phyloP scores from a whole-genome alignment of 1,140 invertebrate species.

The Zaprionus nigranus region DNA sequence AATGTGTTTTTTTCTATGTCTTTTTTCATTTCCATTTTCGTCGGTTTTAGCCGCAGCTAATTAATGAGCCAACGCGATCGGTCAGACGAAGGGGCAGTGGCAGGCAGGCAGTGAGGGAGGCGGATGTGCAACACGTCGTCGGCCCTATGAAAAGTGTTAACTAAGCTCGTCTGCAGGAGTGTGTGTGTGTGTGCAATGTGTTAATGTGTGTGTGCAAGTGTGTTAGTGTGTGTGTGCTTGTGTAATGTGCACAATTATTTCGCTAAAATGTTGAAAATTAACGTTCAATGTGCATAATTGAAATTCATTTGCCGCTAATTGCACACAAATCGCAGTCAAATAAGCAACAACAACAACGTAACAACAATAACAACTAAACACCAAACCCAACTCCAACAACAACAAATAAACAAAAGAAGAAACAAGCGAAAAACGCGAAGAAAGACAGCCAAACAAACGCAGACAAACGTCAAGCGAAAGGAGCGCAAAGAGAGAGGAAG shows the following conservation, averaged over 20 bases:
- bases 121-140: neutral
- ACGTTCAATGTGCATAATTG: constrained; percentile 77
- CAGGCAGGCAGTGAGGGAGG: neutral
- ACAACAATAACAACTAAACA: constrained; percentile 12
- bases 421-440: constrained; percentile 13
- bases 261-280: constrained; percentile 74
- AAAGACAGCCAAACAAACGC: constrained; percentile 15
- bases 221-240: constrained; percentile 18
- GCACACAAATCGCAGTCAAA: constrained; percentile 61
- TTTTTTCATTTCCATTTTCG: constrained; percentile 34
- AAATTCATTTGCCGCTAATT: constrained; percentile 79
- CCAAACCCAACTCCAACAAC: constrained; percentile 18
- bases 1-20: constrained; percentile 30
- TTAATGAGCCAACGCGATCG: constrained; percentile 71
- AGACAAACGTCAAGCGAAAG: constrained; percentile 13
- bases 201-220: neutral
- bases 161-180: constrained; percentile 41
- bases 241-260: constrained; percentile 47
- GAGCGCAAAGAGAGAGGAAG: neutral
- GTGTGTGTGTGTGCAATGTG: neutral
- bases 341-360: constrained; percentile 11
- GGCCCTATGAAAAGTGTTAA: constrained; percentile 75
- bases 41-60: constrained; percentile 56
- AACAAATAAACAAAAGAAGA: constrained; percentile 19
- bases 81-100: constrained; percentile 52